A percentile compares a stretch with the other conserved stretches of the same genome.
These are phyloP conservation scores for Scaptomyza tumidula DNA, from an alignment of 2,888 invertebrate species.

Conservation along the genomic window DNA sequence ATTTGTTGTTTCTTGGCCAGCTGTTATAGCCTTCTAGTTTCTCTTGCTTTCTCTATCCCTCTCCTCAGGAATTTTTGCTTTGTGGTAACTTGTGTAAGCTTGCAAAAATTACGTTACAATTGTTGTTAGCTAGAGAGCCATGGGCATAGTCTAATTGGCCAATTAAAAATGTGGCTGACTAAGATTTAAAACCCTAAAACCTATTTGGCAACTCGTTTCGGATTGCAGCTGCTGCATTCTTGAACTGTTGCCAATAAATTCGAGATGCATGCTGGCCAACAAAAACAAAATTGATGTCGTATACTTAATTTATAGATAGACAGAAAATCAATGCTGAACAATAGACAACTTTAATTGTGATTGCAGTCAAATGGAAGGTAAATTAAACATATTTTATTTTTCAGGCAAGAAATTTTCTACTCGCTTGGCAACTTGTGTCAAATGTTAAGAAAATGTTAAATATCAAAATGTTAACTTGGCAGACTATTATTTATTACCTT, in stretches of 20 bases:
- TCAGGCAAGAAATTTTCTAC: too few species aligned
- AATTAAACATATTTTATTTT: neutral
- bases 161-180: constrained; percentile 62
- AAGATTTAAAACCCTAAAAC: constrained; percentile 28
- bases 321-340: neutral
- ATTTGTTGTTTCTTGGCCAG: constrained; percentile 18
- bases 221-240: constrained; percentile 16
- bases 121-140: constrained; percentile 43
- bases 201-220: constrained; percentile 33
- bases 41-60: constrained; percentile 14
- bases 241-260: constrained; percentile 43
- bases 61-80: neutral
- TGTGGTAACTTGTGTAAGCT: constrained; percentile 57
- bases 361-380: neutral
- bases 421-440: too few species aligned
- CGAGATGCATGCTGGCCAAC: constrained; percentile 19
- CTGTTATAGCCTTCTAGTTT: neutral
- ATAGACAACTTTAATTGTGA: too few species aligned
- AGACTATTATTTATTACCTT: neutral
- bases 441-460: neutral
- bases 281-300: neutral
- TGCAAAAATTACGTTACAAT: constrained; percentile 65
- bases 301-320: neutral
- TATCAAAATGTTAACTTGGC: too few species aligned
- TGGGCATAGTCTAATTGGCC: constrained; percentile 63